phyloP scores from a whole-genome alignment of 2,888 invertebrate species.

The Iselma pallidipennis region DNA sequence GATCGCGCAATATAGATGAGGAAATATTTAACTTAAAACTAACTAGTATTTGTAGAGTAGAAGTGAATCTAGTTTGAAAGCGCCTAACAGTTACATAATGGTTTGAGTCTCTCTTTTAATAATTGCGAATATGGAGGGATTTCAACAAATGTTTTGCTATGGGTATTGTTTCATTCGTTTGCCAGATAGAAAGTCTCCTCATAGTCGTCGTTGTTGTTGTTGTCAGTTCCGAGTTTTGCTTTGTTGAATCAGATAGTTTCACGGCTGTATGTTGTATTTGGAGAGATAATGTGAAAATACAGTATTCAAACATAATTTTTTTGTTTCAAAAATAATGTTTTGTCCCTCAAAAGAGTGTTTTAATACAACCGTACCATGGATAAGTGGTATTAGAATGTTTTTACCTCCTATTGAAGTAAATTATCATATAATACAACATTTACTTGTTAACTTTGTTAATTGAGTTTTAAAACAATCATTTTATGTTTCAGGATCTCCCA shows the following conservation, averaged over 20 bases:
- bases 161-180: conserved; percentile 19
- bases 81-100: conserved; percentile 28
- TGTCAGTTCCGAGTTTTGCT: conserved; percentile 12
- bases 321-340: conserved; percentile 27
- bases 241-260: conserved; percentile 11
- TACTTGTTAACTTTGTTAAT: background rate
- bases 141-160: conserved; percentile 15
- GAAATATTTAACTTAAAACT: conserved; percentile 25
- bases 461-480: background rate
- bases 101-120: conserved; percentile 13
- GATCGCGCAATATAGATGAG: conserved; percentile 15
- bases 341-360: conserved; percentile 30
- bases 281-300: background rate
- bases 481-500: conserved; percentile 55
- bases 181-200: too few relatives aligned
- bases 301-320: background rate
- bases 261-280: conserved; percentile 9
- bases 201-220: conserved; percentile 14
- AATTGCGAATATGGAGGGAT: conserved; percentile 26
- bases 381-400: conserved; percentile 41
- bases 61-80: conserved; percentile 33
- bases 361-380: conserved; percentile 35
- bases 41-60: too few relatives aligned
- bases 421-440: background rate
- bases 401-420: conserved; percentile 26